Base-by-base conservation (phyloP, 1,140 invertebrate genomes). In the Zaprionus ghesquierei region DNA sequence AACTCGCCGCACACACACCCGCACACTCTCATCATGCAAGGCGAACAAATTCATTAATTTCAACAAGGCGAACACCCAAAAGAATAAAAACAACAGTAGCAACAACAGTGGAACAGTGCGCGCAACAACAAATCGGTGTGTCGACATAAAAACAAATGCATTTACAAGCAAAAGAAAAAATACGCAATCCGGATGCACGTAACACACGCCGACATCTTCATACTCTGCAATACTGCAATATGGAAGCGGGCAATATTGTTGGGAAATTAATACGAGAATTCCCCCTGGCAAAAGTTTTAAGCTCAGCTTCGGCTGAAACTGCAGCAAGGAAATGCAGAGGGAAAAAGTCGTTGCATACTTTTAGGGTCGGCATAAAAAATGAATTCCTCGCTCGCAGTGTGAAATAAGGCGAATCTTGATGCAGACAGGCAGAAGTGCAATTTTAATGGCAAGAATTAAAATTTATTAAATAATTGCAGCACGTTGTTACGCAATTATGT, bases 1-100 rank as follows among this genome's bases (percentile, higher is more conserved):
- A 23, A 63, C 35, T 31, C 59, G 25, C 58, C 20, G 46, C 23
- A 38, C 59, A 25, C 49, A 20, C 27, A 71, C 53, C 15, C 23
- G 12, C 69, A 79, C 69, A 76, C 72, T 66, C 51, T 55, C 54
- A 50, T 63, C 76, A 54, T 66, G 46, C 58, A 56, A 62, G 33
- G 44, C 77, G 64, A 86, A 78, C 70, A 81, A 86, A 86, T 79
- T 86, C 60, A 86, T 86, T 81, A 79, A 87, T 87, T 87, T 81
- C 23, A 55, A 68, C 80, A 87, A 72, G 64, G 69, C 63, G 63
- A 51, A 72, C 22, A 49, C 46, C 60, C 60, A 70, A 44, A 59
- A 59, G 60, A 38, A 53, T 27, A 58, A 55, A 38, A 75, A 50
- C 64, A 58, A 61, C 54, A 71, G 23, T 27, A 27, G 13, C n/a